Conservation (phyloP, 2,113 vertebrate species). For the Zootoca vivipara region DNA sequence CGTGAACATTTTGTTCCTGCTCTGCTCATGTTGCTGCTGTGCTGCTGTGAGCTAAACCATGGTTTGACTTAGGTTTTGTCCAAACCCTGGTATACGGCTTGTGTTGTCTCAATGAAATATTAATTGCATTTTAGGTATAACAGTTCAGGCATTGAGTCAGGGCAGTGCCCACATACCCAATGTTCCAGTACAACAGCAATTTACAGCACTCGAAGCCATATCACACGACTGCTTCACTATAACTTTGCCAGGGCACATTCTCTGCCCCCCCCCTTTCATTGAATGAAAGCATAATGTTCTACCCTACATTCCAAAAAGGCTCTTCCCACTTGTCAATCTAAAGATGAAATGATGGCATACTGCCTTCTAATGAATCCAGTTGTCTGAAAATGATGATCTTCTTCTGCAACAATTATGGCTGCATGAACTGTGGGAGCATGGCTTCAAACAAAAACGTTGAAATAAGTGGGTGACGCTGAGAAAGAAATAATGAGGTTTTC, state of each 20-base stretch:
- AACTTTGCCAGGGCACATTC: fast-evolving
- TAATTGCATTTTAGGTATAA: not conserved
- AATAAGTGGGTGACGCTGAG: not conserved
- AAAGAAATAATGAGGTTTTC: not conserved
- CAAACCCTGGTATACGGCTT: too few relatives aligned
- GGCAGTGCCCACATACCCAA: not conserved
- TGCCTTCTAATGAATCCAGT: not conserved
- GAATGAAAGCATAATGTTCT: not conserved
- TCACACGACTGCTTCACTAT: fast-evolving
- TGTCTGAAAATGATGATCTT: not conserved
- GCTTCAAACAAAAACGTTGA: not conserved
- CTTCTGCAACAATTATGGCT: not conserved
- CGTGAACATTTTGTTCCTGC: too few relatives aligned
- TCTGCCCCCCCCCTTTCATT: fast-evolving
- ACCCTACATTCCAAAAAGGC: not conserved
- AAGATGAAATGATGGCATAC: not conserved
- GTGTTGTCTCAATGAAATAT: not conserved
- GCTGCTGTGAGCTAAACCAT: too few relatives aligned
- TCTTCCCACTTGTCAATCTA: not conserved
- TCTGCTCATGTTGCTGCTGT: too few relatives aligned
- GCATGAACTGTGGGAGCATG: not conserved
- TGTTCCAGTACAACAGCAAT: not conserved
- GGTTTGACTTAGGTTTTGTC: too few relatives aligned
- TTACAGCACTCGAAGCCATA: not conserved
- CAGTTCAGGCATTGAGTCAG: not conserved